phyloP scores from a whole-genome alignment of 2,113 vertebrate species.

The Crotalus helleri region DNA sequence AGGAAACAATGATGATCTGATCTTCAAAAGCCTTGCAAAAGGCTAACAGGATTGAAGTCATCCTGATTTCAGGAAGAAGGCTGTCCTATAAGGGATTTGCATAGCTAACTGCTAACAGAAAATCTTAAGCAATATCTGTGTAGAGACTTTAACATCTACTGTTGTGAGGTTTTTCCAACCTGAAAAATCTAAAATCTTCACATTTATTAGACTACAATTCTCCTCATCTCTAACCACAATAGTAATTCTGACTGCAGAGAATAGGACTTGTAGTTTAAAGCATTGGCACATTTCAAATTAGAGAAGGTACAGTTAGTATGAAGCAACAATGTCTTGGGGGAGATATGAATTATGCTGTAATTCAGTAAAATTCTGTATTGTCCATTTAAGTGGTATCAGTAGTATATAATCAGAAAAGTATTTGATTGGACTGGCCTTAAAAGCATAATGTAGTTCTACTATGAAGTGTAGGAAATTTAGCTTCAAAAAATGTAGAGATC shows the following conservation, averaged over 20 bases:
- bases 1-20: background rate
- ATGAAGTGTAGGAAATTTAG: background rate
- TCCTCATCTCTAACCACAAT: background rate
- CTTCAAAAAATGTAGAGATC: background rate
- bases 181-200: background rate
- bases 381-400: background rate
- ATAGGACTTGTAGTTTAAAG: background rate
- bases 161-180: background rate
- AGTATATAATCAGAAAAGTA: background rate
- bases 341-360: background rate
- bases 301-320: background rate
- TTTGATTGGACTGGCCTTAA: background rate
- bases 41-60: background rate
- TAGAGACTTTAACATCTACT: background rate
- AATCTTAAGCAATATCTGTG: background rate
- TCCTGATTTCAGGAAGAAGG: background rate
- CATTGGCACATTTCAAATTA: background rate
- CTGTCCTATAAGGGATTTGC: background rate
- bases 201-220: background rate
- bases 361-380: background rate
- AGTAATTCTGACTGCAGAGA: background rate
- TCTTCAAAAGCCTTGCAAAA: background rate
- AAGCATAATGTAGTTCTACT: background rate
- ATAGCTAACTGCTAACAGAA: background rate
- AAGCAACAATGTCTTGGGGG: background rate